Base-by-base conservation (phyloP, 1,140 invertebrate genomes). In the Bombus breviceps region DNA sequence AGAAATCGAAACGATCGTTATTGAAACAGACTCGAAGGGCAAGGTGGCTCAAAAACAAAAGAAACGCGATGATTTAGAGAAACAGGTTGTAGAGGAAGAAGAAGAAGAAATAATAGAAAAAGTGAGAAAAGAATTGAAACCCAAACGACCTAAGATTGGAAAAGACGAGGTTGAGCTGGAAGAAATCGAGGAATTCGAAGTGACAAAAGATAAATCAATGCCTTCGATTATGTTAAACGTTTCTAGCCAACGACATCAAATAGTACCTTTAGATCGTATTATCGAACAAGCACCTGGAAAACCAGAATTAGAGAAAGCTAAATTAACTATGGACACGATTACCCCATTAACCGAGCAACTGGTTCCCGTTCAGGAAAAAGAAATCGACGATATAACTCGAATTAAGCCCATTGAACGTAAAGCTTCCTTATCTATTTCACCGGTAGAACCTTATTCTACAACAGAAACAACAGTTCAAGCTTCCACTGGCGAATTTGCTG, bases 371-470 rank as follows among this genome's bases (percentile, higher is more conserved):
- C 94, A 96, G 88, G 96, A 97, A 91, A 96, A 95, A 91, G 96
- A 97, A 94, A 92, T 94, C 64, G 92, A 95, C 76, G 86, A 93
- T 3, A 93, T 96, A 10, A 85, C 92, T 80, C 85, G 92, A 22
- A 87, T 93, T 8, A 95, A 95, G 86, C 94, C 94, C 43, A 81
- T 93, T 41, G 92, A 91, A 86, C 91, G 91, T 76, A 93, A 90
- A 85, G 96, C 96, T 37, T 95, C 95, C 57, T 89, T 96, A 66
- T 95, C 95, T 39, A 91, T 97, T 43, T 95, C 96, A 83, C 93
- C 96, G 43, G 89, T 96, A 13, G 96, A 97, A 92, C 95, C 97
- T 8, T 95, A 96, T 90, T 94, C 96, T 86, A 96, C 96, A 37
- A 96, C 94, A 9, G 96, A 97, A 95, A 95, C 96, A 59, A 95